phyloP scores from a whole-genome alignment of 2,113 vertebrate species.

The Paradoxurus hermaphroditus region DNA sequence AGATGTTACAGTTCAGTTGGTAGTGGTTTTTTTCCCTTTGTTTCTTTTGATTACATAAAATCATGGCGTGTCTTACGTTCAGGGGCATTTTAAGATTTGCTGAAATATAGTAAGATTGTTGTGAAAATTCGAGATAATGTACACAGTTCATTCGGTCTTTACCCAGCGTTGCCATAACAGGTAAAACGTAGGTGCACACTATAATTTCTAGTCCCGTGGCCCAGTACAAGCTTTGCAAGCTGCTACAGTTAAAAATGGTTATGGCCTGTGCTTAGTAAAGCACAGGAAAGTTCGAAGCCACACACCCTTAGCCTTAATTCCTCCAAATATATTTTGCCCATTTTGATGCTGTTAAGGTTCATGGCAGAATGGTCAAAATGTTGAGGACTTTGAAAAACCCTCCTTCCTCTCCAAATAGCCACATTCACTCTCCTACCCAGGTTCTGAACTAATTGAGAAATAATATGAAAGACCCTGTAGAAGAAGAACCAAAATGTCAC shows the following conservation, averaged over 20 bases:
- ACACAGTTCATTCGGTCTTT: neutral
- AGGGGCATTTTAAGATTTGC: conserved; percentile 23
- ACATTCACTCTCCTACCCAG: neutral
- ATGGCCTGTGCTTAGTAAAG: neutral
- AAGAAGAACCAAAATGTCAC: neutral
- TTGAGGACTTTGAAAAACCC: neutral
- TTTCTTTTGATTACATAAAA: neutral
- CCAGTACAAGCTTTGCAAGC: neutral
- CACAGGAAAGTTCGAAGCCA: neutral
- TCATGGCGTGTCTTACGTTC: neutral
- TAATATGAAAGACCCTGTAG: neutral
- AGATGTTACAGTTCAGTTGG: neutral
- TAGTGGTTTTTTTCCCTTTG: neutral
- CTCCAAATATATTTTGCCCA: neutral
- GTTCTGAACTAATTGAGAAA: neutral
- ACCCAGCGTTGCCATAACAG: neutral
- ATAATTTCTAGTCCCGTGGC: neutral
- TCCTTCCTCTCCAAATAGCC: neutral
- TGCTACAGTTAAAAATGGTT: neutral
- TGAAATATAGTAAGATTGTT: neutral
- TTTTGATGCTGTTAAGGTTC: neutral
- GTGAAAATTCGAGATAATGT: neutral
- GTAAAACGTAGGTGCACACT: neutral
- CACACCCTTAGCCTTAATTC: neutral
- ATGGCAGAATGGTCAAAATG: neutral